A percentile compares a stretch with the other conserved stretches of the same genome.
These are phyloP conservation scores for Pseudobourletiella spinata DNA, from an alignment of 1,140 invertebrate genomes.

Conservation along the genomic window DNA sequence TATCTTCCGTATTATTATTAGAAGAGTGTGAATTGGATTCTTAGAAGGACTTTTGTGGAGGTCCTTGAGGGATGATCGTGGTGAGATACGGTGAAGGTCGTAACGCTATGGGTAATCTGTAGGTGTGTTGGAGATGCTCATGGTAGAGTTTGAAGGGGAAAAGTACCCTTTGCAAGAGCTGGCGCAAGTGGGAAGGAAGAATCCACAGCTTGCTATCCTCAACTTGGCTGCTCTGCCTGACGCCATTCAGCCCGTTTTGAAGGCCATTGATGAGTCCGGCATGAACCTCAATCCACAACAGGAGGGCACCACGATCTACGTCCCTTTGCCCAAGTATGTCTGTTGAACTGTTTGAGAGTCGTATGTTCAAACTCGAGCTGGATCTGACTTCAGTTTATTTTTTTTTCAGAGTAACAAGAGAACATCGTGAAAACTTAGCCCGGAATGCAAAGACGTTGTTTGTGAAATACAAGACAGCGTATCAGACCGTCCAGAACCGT, in stretches of 20 bases:
- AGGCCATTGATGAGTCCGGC: conserved; percentile 64
- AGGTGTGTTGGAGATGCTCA: conserved; percentile 57
- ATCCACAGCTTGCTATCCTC: conserved; percentile 72
- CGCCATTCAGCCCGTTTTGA: conserved; percentile 64
- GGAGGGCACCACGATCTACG: conserved; percentile 78
- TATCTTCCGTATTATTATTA: no score
- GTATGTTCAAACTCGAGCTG: neutral
- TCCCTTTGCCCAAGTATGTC: conserved; percentile 75
- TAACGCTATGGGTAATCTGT: no score
- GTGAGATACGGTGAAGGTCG: no score
- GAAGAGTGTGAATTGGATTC: no score
- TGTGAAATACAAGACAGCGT: conserved; percentile 63
- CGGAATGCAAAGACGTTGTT: conserved; percentile 78
- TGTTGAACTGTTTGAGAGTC: neutral
- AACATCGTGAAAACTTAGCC: conserved; percentile 74
- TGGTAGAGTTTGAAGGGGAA: conserved; percentile 66
- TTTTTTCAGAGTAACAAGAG: conserved; percentile 70
- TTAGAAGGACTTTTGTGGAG: no score
- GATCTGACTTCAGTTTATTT: no score
- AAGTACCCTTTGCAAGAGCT: conserved; percentile 77
- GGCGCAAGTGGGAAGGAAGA: conserved; percentile 77
- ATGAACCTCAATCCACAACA: conserved; percentile 91
- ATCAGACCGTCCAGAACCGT: conserved; percentile 70
- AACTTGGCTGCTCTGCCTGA: conserved; percentile 75
- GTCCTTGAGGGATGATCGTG: no score